Evolutionary conservation across 1,140 invertebrate species (phyloP), one percentile per base, ranked within the genome.

Genomic region (Drosophila punjabiensis): DNA sequence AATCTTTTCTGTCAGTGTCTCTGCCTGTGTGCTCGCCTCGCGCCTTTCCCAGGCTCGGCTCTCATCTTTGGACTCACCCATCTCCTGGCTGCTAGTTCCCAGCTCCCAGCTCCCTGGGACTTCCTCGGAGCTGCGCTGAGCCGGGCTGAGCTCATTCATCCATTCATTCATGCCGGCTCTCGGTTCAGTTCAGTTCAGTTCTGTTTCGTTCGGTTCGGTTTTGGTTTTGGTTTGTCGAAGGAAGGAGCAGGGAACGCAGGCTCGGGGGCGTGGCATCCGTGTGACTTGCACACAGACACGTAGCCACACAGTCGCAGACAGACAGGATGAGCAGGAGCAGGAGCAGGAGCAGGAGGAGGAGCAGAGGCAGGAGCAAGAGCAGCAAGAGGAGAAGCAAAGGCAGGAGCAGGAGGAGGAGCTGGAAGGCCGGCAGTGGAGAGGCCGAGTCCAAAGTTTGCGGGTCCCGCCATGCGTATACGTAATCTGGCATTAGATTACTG

Each of bases 401-500:
- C 55, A 55, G 13, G 2, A 10, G 33, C 11, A 35, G 43, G 8
- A 30, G 47, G 6, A 28, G 47, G 1, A 14, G 20, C 20, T 3
- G 11, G n/a, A n/a, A 3, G 33, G 14, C 59, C 24, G 24, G 24
- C 24, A 24, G 24, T 24, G 24, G 24, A 11, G 10, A 24, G 56
- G 24, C 68, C 47, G 60, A 58, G 77, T 48, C 66, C 76, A 73
- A 85, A 74, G 71, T 65, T 84, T 77, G 61, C 80, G 69, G 64
- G 80, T 76, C 83, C 74, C 82, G 76, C 84, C 91, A 92, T 92
- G 85, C 90, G 88, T 90, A 93, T 93, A 92, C 83, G 89, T 93
- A 93, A 93, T 93, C 92, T 93, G 92, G 92, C 76, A 93, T 93
- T 93, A 93, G 92, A 93, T 93, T 93, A 93, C 92, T 93, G 92